Evolutionary conservation across 2,888 invertebrate genomes (phyloP).

Genomic region (Caenorhabditis uteleia): DNA sequence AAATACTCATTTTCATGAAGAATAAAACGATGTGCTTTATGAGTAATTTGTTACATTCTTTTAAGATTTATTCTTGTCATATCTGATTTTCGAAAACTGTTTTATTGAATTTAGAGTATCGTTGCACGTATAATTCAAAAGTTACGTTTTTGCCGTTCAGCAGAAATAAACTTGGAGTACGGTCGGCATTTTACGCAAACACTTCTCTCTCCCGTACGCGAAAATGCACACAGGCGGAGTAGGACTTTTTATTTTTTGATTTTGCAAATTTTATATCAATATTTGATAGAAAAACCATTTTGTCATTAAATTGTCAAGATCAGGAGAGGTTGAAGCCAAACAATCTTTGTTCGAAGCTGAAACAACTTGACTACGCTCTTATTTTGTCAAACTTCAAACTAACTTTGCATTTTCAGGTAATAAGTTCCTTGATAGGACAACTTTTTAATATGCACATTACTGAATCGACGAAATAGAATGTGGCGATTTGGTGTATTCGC

Average conservation of each 20-base stretch:
- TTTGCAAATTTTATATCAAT: background rate
- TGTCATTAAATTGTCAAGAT: background rate
- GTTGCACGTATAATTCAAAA: no score
- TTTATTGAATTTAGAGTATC: no score
- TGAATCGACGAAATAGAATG: constrained; percentile 12
- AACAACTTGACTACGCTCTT: constrained; percentile 1
- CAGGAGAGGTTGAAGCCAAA: no score
- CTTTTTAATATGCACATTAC: background rate
- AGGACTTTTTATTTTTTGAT: background rate
- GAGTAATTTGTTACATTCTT: no score
- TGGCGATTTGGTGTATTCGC: constrained; percentile 33
- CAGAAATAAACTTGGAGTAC: background rate
- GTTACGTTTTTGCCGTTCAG: no score
- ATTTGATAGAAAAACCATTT: background rate
- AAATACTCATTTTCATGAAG: no score
- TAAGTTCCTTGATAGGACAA: constrained; percentile 14
- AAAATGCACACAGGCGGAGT: constrained; percentile 25
- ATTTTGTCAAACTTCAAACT: background rate
- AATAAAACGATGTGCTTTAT: no score
- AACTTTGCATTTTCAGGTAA: constrained; percentile 23
- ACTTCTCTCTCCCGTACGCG: constrained; percentile 9
- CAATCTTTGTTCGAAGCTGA: no score
- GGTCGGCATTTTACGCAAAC: constrained; percentile 6
- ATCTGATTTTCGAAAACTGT: background rate
- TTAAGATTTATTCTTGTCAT: no score